Evolutionary conservation across 2,797 vertebrate species (phyloP).

Genomic region (Cyprinella venusta): DNA sequence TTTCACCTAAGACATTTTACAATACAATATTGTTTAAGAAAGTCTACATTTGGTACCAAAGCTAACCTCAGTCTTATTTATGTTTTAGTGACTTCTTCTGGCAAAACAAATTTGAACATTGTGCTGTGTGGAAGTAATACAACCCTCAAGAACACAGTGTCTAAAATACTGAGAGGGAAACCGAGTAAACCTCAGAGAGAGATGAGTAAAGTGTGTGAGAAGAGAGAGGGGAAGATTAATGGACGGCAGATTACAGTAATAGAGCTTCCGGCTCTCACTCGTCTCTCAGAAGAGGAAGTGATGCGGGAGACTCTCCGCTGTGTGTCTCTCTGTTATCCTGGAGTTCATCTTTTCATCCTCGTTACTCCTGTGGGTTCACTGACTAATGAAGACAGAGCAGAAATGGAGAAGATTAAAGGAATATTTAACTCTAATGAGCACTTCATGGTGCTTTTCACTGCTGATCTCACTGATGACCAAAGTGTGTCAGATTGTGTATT

Average conservation of each 20-base stretch:
- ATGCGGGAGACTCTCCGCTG: not conserved
- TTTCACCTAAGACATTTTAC: too few relatives aligned
- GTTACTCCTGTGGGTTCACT: not conserved
- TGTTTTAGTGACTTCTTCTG: not conserved
- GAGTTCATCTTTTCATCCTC: not conserved
- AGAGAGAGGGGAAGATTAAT: not conserved
- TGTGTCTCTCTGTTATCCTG: not conserved
- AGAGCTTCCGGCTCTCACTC: not conserved
- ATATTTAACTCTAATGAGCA: not conserved
- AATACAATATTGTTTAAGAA: not conserved
- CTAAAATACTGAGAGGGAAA: not conserved
- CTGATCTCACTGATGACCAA: not conserved
- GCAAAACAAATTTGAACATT: not conserved
- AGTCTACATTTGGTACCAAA: not conserved
- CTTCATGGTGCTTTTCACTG: not conserved
- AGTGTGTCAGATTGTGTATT: not conserved
- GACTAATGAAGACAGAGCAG: not conserved
- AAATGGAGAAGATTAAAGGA: not conserved
- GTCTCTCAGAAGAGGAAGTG: not conserved
- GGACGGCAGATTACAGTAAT: not conserved
- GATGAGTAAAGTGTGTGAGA: not conserved
- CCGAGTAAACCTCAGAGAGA: not conserved
- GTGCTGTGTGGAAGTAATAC: not conserved
- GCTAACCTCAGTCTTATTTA: not conserved
- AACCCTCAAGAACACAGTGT: not conserved